Evolutionary conservation across 1,140 invertebrate species (phyloP), one percentile per base, ranked within the genome.

Genomic region (Probaryconus sp.): DNA sequence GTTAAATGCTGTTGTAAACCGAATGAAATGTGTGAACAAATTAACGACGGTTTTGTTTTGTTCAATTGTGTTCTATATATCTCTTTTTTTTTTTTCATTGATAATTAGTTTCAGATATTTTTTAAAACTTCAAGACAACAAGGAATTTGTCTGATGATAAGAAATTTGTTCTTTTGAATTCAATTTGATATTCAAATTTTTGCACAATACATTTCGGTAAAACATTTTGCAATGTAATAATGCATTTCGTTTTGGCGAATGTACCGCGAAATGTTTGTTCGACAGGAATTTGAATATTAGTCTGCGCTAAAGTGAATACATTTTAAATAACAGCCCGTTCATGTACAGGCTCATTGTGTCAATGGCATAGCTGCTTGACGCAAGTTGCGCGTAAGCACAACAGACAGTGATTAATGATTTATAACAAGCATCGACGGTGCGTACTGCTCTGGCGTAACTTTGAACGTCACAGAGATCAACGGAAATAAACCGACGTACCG

Each of bases 341-440:
- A 14, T 14, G 30, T 26, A 21, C 47, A 70, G 24, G 35, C 31
- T 37, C 35, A 45, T 69, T 45, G 37, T 61, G 67, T 55, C 55
- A 61, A 30, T 17, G 56, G 33, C 67, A 61, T 13, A 18, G 21
- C 37, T 60, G 9, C 47, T 47, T 33, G 47, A 28, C 40, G 38
- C 40, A 61, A 55, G 47, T 30, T 61, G 33, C 18, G 50, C 50
- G 56, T 69, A 72, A 77, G 69, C 69, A 60, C 7, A 40, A 30
- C 20, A 56, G 45, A 30, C 20, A 56, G 48, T 70, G 50, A 76
- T 53, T 70, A 76, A 76, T 47, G 65, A 61, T 21, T 14, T 18
- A 3, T 13, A 55, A 21, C 31, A 24, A 48, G 20, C 37, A 10
- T 17, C 37, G 37, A 48, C 31, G 24, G 24, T 7, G 13, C 17